Evolutionary conservation across 2,113 vertebrate species (phyloP).

Genomic region (Eolophus roseicapilla): DNA sequence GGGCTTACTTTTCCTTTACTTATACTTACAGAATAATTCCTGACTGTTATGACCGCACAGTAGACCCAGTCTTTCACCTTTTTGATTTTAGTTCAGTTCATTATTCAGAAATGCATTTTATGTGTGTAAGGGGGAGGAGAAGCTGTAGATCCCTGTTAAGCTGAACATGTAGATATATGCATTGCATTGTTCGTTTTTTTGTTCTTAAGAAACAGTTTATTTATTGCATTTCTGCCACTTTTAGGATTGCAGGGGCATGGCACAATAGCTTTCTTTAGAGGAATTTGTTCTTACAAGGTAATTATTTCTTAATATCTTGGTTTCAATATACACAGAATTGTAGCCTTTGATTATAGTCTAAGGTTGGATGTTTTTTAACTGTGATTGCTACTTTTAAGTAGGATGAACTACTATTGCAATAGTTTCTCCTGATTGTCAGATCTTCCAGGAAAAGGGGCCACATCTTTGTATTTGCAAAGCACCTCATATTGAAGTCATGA

Average conservation of each 20-base stretch:
- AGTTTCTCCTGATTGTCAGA: background rate
- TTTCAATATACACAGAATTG: background rate
- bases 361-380: background rate
- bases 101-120: background rate
- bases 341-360: constrained; percentile 6
- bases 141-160: background rate
- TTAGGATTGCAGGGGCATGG: constrained; percentile 21
- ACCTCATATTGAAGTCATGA: background rate
- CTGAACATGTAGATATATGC: constrained; percentile 11
- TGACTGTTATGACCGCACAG: background rate
- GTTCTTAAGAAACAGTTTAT: constrained; percentile 45
- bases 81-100: background rate
- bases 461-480: background rate
- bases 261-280: constrained; percentile 37
- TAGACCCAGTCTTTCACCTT: background rate
- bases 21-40: background rate
- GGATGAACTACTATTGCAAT: background rate
- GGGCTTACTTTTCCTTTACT: background rate
- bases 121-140: background rate
- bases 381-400: background rate
- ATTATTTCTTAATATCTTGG: constrained; percentile 47
- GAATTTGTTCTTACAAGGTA: constrained; percentile 30
- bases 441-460: background rate
- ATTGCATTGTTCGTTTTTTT: constrained; percentile 39
- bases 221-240: constrained; percentile 61